Percentiles rank a stretch among this genome's conserved stretches.
Conservation (phyloP, 2,797 vertebrate genomes). For the Microtus californicus region DNA sequence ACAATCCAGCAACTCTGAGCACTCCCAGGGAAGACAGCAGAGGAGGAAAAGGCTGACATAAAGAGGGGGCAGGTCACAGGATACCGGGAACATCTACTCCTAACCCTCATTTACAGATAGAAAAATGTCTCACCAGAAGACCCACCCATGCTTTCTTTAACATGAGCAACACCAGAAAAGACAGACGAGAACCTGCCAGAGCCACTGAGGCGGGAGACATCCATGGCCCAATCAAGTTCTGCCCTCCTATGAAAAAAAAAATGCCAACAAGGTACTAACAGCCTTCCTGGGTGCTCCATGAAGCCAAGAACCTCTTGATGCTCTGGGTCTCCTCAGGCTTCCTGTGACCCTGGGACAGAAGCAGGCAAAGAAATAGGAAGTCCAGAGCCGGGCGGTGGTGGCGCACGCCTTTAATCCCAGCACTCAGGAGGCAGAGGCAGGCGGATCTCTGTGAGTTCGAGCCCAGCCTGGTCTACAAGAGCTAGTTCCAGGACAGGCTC, state of each 20-base stretch:
- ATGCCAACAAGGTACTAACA: not conserved
- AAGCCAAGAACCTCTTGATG: not conserved
- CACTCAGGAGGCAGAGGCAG: no score
- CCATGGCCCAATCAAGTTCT: not conserved
- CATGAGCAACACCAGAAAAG: not conserved
- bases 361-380: conserved; percentile 22
- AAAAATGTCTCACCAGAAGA: not conserved
- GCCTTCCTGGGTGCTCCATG: not conserved
- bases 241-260: not conserved
- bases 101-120: not conserved
- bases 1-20: conserved; percentile 18
- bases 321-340: not conserved
- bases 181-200: not conserved
- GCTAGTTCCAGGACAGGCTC: no score
- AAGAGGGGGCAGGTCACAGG: not conserved
- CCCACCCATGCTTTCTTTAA: not conserved
- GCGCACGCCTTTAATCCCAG: no score
- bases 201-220: not conserved
- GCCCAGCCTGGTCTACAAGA: no score
- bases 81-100: not conserved
- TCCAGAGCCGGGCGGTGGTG: no score
- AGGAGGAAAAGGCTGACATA: not conserved
- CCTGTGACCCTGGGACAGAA: not conserved
- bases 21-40: conserved; percentile 35
- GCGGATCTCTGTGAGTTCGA: no score